Evolutionary conservation across 2,797 vertebrate genomes (phyloP), one percentile per base, ranked within the genome.

Genomic region (Chaenodraco wilsoni): DNA sequence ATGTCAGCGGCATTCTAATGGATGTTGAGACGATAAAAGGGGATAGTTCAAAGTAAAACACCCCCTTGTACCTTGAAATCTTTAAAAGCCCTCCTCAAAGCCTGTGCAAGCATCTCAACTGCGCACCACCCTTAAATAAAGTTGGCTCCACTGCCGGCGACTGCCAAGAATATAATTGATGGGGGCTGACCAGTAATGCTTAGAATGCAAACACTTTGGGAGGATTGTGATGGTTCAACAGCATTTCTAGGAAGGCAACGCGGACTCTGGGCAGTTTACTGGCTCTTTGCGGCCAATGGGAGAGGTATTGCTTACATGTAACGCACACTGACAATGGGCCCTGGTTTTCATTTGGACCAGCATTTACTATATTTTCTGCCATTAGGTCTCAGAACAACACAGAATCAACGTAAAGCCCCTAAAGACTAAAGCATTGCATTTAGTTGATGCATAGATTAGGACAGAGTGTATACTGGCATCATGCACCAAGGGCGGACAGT

Each of bases 221-320:
- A 88, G 86, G 81, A 88, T 89, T 92, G 85, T 89, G 90, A 93
- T 92, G 89, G 92, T 93, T 93, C 88, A 92, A 88, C 90, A 88
- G 84, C 74, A 75, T 92, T 93, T 92, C 88, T 84, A 85, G 86
- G 86, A 90, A 91, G 83, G 74, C 81, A 64, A 70, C 66, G 63
- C 31, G 64, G 79, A 83, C 89, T 86, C 78, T 65, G 85, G 82
- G 86, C 86, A 84, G 86, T 87, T 91, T 84, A 68, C 79, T 71
- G 79, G 78, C 88, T 80, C 82, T 63, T 61, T 78, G 68, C 10
- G 63, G 81, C 72, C 75, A 74, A 71, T 57, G 69, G 73, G 74
- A 87, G 78, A 91, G 78, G 81, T 84, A 70, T 86, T 82, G 79
- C 64, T 37, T 80, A 89, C 74, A 80, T 64, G 73, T 92, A 91